Conservation (phyloP, 2,113 vertebrate genomes). For the Phoenicopterus ruber region DNA sequence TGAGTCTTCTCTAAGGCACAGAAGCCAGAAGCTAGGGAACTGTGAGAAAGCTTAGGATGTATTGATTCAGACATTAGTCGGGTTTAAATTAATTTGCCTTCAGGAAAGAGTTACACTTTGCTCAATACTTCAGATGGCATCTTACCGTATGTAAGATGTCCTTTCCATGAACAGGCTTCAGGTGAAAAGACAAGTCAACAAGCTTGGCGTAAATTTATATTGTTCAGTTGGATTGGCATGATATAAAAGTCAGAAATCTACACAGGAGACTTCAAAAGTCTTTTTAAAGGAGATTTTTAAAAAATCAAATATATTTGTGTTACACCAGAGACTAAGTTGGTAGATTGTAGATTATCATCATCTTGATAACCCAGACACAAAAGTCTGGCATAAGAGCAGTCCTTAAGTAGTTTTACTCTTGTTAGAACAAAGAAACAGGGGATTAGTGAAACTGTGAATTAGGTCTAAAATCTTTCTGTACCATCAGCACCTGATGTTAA, state of each 20-base stretch:
- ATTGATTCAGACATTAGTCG: not conserved
- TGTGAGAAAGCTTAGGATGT: not conserved
- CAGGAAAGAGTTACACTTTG: not conserved
- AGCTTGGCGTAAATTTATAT: not conserved
- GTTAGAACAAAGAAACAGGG: not conserved
- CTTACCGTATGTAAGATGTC: not conserved
- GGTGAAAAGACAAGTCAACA: not conserved
- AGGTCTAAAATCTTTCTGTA: not conserved
- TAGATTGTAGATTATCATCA: not conserved
- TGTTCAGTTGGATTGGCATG: not conserved
- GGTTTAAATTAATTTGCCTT: not conserved
- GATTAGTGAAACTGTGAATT: not conserved
- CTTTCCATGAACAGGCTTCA: not conserved
- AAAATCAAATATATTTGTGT: not conserved
- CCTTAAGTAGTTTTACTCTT: not conserved
- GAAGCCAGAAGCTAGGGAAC: not conserved
- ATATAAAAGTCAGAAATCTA: not conserved
- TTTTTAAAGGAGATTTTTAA: not conserved
- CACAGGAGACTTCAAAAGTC: not conserved
- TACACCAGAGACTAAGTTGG: not conserved
- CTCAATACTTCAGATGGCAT: not conserved
- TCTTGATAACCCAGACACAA: not conserved
- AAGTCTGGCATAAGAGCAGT: not conserved
- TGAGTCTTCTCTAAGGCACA: not conserved
- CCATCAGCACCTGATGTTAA: not conserved